A percentile compares a stretch with the other conserved stretches of the same genome.
Evolutionary conservation across 2,113 vertebrate genomes (phyloP).

Genomic region (Egretta garzetta): DNA sequence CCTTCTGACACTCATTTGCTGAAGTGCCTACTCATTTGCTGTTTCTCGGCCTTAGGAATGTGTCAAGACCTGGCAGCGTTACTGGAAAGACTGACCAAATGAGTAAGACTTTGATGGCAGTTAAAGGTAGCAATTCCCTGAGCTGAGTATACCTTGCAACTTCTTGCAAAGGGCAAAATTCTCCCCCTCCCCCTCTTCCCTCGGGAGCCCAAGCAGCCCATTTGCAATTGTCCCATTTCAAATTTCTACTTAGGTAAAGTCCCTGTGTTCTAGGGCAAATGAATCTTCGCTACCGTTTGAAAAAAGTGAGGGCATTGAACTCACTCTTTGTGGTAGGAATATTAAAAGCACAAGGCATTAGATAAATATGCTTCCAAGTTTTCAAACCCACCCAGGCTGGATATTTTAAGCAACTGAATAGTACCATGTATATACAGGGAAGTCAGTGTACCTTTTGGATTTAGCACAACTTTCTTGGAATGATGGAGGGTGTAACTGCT

Average conservation of each 20-base stretch:
- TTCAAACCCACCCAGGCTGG: neutral
- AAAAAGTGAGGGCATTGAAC: neutral
- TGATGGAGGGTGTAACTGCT: neutral
- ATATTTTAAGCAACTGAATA: neutral
- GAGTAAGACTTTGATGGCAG: neutral
- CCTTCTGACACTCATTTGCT: neutral
- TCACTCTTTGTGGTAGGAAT: neutral
- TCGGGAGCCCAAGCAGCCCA: neutral
- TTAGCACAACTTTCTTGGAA: neutral
- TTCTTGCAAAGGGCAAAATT: neutral
- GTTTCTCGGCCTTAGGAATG: neutral
- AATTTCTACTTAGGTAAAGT: neutral
- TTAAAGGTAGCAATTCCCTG: neutral
- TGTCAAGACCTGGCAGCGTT: neutral
- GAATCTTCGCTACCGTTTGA: neutral
- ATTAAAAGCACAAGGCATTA: neutral
- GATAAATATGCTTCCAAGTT: neutral
- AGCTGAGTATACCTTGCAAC: neutral
- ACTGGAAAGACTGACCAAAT: neutral
- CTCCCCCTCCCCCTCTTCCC: neutral
- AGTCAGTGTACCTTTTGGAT: neutral
- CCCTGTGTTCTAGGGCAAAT: accelerated
- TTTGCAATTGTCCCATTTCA: neutral
- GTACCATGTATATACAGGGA: neutral
- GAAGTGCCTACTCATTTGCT: neutral